phyloP scores from a whole-genome alignment of 2,113 vertebrate species.

The Cercocebus atys region DNA sequence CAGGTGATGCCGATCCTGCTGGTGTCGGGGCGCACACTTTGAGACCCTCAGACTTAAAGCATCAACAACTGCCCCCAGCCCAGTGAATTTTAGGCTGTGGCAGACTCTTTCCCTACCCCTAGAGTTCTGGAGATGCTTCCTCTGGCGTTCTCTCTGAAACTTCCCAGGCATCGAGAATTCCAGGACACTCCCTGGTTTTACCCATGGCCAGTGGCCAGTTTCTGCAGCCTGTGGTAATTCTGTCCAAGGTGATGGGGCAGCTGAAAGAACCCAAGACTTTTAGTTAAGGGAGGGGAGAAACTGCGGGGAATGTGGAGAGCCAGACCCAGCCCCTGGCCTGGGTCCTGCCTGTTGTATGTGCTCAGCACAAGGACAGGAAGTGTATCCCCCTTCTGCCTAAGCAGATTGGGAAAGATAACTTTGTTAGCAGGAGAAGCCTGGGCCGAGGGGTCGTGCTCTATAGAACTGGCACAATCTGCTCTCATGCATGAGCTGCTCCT shows the following conservation, averaged over 20 bases:
- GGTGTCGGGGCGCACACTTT: neutral
- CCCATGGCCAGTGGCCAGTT: neutral
- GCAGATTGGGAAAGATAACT: constrained; percentile 93
- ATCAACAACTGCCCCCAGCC: neutral
- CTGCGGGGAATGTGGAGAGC: neutral
- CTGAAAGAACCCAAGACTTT: neutral
- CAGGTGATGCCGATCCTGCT: neutral
- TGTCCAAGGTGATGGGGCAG: neutral
- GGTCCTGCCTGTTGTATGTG: constrained; percentile 42
- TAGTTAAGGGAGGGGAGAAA: neutral
- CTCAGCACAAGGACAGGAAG: constrained; percentile 88
- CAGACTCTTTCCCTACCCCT: neutral
- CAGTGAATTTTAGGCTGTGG: neutral
- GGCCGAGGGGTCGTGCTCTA: constrained; percentile 86
- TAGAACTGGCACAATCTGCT: constrained; percentile 88
- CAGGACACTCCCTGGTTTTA: neutral
- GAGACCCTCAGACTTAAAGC: neutral
- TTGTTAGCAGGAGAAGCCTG: constrained; percentile 90
- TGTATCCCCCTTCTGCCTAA: constrained; percentile 84
- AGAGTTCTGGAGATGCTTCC: neutral
- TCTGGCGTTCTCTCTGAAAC: neutral
- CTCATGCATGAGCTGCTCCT: constrained; percentile 91
- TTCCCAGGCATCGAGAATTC: neutral
- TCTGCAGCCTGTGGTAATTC: neutral
- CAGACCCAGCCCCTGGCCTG: neutral